phyloP scores from a whole-genome alignment of 2,113 vertebrate species.

The human region DNA sequence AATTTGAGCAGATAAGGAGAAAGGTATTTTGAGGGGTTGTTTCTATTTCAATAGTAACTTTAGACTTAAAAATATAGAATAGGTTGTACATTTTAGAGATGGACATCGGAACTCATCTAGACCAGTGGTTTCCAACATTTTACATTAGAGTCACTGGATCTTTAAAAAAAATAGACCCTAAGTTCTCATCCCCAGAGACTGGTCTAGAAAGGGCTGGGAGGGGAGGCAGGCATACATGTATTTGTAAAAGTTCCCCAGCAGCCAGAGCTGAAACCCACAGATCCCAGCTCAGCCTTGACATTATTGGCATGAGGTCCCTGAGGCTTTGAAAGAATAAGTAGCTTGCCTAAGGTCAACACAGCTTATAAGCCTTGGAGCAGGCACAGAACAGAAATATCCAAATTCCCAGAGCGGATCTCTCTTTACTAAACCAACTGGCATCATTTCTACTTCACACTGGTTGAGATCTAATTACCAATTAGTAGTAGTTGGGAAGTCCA shows the following conservation, averaged over 20 bases:
- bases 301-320: neutral
- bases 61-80: slow-evolving; percentile 11
- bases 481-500: neutral
- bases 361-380: neutral
- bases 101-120: neutral
- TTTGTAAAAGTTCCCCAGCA: neutral
- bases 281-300: neutral
- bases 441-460: neutral
- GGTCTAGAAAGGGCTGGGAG: neutral
- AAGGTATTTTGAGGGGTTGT: neutral
- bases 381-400: neutral
- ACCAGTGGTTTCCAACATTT: slow-evolving; percentile 25
- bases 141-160: neutral
- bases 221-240: neutral
- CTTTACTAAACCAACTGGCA: neutral
- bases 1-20: neutral
- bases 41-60: slow-evolving; percentile 53
- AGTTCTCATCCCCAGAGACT: neutral
- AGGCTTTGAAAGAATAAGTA: slow-evolving; percentile 13
- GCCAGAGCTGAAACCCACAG: neutral
- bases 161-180: slow-evolving; percentile 6
- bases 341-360: neutral
- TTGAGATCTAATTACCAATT: slow-evolving; percentile 13
- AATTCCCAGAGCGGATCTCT: neutral
- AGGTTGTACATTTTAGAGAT: neutral